Evolutionary conservation across 2,888 invertebrate species (phyloP).

Genomic region (Vesta saturnalis): DNA sequence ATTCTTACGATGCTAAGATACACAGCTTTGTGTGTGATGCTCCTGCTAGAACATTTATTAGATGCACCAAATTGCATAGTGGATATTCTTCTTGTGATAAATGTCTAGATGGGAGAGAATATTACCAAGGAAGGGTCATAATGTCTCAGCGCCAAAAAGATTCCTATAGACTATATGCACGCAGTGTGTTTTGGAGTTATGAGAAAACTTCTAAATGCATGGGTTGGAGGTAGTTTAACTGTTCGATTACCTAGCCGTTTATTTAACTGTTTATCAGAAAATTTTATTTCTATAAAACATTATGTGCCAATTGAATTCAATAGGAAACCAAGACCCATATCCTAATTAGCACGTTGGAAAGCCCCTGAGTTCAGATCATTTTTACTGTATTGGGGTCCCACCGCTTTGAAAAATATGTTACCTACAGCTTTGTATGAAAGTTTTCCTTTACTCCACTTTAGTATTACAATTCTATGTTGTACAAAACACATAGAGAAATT

Average conservation of each 20-base stretch:
- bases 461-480: neutral
- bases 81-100: too few relatives aligned
- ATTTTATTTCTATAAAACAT: neutral
- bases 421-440: conserved; percentile 1
- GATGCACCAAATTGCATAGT: too few relatives aligned
- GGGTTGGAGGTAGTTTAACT: neutral
- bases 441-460: neutral
- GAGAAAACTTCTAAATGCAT: neutral
- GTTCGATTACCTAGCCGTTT: neutral
- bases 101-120: too few relatives aligned
- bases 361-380: too few relatives aligned
- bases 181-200: too few relatives aligned
- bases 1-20: neutral
- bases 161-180: too few relatives aligned
- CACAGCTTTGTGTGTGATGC: neutral
- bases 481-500: neutral
- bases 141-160: too few relatives aligned
- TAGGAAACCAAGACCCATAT: neutral
- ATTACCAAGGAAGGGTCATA: too few relatives aligned
- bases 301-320: conserved; percentile 2
- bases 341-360: neutral
- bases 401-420: neutral
- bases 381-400: neutral
- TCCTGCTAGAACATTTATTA: neutral
- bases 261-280: neutral